Percentiles rank a stretch among this genome's conserved stretches.
phyloP scores from a whole-genome alignment of 1,140 invertebrate genomes.

The Macrocentrus cingulum region DNA sequence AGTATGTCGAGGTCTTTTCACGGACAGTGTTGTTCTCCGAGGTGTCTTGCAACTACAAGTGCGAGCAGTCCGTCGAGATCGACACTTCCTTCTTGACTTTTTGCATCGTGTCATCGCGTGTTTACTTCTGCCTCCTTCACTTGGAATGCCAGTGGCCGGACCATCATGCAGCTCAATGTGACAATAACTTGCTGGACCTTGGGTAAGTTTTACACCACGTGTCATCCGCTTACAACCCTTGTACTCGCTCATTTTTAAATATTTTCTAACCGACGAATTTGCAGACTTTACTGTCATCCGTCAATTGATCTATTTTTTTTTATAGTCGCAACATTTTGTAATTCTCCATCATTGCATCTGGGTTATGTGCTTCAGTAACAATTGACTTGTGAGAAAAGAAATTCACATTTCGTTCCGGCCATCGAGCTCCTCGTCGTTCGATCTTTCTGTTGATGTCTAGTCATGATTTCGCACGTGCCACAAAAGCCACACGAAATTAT shows the following conservation, averaged over 20 bases:
- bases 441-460: background rate
- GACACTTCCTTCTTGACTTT: slow-evolving; percentile 28
- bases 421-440: slow-evolving; percentile 21
- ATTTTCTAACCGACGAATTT: background rate
- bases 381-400: slow-evolving; percentile 31
- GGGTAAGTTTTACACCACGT: slow-evolving; percentile 25
- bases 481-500: slow-evolving; percentile 23
- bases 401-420: slow-evolving; percentile 32
- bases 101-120: slow-evolving; percentile 9
- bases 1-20: slow-evolving; percentile 61
- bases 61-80: slow-evolving; percentile 26
- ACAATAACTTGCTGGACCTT: slow-evolving; percentile 24
- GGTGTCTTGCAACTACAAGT: slow-evolving; percentile 38
- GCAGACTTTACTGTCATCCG: background rate
- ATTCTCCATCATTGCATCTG: slow-evolving; percentile 27
- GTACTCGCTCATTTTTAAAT: background rate
- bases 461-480: slow-evolving; percentile 23
- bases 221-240: background rate
- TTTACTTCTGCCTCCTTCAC: slow-evolving; percentile 3
- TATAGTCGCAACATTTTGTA: slow-evolving; percentile 15
- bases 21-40: slow-evolving; percentile 51
- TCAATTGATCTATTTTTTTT: slow-evolving; percentile 4
- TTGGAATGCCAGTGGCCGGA: slow-evolving; percentile 29
- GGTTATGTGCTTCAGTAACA: slow-evolving; percentile 34
- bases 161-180: slow-evolving; percentile 21